Conservation (phyloP, 2,113 vertebrate genomes). For the Okapia johnstoni region DNA sequence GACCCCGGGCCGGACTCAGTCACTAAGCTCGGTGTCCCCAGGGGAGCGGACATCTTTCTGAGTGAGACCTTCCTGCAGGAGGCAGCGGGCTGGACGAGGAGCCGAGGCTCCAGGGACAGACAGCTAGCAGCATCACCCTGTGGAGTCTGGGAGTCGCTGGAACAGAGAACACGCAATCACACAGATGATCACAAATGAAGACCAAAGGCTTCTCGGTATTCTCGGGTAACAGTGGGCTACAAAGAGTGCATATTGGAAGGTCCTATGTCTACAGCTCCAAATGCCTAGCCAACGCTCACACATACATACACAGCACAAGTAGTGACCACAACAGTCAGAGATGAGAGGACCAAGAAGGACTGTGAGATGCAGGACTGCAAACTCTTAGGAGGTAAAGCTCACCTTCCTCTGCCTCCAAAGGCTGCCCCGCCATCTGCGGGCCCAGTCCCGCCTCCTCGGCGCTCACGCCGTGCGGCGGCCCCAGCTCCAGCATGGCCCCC, state of each 20-base stretch:
- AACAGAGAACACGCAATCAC: not conserved
- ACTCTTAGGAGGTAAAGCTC: not conserved
- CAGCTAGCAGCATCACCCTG: not conserved
- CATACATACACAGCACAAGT: not conserved
- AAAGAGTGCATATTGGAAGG: not conserved
- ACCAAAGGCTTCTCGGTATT: not conserved
- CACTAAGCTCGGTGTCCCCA: not conserved
- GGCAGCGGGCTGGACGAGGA: rapidly evolving
- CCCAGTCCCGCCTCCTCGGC: slow-evolving; percentile 86
- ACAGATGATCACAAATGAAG: rapidly evolving
- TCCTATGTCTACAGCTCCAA: not conserved
- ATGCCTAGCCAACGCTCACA: not conserved
- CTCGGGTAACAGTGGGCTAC: not conserved
- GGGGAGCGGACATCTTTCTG: rapidly evolving
- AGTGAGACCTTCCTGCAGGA: not conserved
- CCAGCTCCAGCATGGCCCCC: slow-evolving; percentile 88
- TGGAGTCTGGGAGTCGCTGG: rapidly evolving
- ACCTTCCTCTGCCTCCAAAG: slow-evolving; percentile 92
- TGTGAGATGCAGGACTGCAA: rapidly evolving
- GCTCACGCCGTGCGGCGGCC: slow-evolving; percentile 85
- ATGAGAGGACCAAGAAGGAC: not conserved
- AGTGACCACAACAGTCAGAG: no score
- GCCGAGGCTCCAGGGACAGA: not conserved
- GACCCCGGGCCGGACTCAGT: not conserved
- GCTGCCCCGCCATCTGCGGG: slow-evolving; percentile 83